These are phyloP conservation scores for Hoplostethus mediterraneus DNA, from an alignment of 2,797 vertebrate species.

Conservation along the genomic window DNA sequence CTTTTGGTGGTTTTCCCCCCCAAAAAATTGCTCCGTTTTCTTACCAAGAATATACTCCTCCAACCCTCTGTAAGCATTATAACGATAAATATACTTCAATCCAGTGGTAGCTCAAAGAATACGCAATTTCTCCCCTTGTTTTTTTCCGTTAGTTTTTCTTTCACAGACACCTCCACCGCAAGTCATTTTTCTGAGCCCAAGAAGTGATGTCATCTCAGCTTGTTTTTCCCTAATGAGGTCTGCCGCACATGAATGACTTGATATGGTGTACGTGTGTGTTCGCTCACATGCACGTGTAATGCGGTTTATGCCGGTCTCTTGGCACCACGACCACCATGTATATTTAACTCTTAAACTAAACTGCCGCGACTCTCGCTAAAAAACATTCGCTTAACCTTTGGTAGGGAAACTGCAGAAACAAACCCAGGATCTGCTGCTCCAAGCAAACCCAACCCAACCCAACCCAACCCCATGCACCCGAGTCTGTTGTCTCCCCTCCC, in stretches of 20 bases:
- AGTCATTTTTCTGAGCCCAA: constrained; percentile 32
- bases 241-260: constrained; percentile 14
- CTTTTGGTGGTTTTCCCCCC: not conserved
- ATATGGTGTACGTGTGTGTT: constrained; percentile 8
- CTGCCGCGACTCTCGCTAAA: not conserved
- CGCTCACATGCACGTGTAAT: not conserved
- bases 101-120: not conserved
- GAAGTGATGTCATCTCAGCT: constrained; percentile 42
- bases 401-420: constrained; percentile 27
- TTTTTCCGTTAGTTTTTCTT: constrained; percentile 7
- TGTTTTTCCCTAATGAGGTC: constrained; percentile 27
- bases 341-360: constrained; percentile 10
- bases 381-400: constrained; percentile 4
- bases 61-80: not conserved
- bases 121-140: not conserved
- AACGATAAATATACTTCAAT: not conserved
- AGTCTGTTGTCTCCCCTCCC: not conserved
- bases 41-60: not conserved
- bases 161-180: constrained; percentile 24
- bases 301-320: constrained; percentile 18
- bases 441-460: constrained; percentile 21
- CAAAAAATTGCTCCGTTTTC: not conserved
- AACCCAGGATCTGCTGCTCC: constrained; percentile 19
- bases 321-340: constrained; percentile 5
- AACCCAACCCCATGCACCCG: not conserved